phyloP scores from a whole-genome alignment of 2,113 vertebrate species.

The Tychaedon coryphoeus region DNA sequence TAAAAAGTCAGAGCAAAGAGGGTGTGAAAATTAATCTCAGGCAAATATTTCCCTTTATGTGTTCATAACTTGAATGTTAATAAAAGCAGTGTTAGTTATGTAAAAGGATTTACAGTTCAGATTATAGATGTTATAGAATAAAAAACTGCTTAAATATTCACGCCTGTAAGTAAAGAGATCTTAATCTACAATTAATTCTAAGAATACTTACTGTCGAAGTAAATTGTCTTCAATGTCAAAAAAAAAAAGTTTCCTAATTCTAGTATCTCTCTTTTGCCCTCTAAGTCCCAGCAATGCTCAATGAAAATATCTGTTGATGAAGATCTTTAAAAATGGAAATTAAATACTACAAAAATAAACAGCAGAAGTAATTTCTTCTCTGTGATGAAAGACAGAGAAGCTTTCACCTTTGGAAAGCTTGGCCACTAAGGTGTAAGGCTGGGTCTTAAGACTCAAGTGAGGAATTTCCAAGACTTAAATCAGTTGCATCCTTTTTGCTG shows the following conservation, averaged over 20 bases:
- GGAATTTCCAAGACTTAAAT: background rate
- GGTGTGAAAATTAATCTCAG: background rate
- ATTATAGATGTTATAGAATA: background rate
- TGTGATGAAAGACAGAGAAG: background rate
- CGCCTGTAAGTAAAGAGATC: background rate
- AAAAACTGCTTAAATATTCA: background rate
- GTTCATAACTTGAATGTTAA: background rate
- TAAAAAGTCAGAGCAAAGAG: background rate
- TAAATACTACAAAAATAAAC: fast-evolving
- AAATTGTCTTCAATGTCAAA: background rate
- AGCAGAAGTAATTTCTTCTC: background rate
- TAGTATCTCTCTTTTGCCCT: background rate
- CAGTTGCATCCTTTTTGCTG: background rate
- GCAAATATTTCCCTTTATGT: background rate
- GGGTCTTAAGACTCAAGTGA: background rate
- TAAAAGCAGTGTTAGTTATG: background rate
- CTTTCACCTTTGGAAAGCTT: background rate
- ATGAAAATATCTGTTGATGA: background rate
- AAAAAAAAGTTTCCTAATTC: background rate
- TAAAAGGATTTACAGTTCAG: background rate
- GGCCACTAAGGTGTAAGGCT: background rate
- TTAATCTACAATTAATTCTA: background rate
- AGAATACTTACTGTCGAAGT: background rate
- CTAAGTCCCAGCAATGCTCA: background rate
- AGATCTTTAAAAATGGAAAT: background rate